These are phyloP conservation scores for Drosophila putrida DNA, from an alignment of 2,888 invertebrate species.

Conservation along the genomic window DNA sequence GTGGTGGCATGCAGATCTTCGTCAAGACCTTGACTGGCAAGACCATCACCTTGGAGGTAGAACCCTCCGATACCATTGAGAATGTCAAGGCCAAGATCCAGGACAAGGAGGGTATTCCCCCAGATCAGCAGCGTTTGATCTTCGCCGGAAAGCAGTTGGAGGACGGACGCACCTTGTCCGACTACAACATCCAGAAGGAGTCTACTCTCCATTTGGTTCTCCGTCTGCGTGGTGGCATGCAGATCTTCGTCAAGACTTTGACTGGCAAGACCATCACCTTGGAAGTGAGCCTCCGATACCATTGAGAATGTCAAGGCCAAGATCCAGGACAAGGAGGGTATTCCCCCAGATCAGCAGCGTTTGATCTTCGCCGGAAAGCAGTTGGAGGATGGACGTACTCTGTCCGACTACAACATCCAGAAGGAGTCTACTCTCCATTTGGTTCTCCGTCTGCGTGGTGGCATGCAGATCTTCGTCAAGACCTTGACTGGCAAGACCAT, in stretches of 20 bases:
- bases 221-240: conserved; percentile 78
- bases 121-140: conserved; percentile 78
- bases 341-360: conserved; percentile 56
- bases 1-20: conserved; percentile 51
- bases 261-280: conserved; percentile 79
- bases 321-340: conserved; percentile 66
- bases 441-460: conserved; percentile 51
- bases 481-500: conserved; percentile 53
- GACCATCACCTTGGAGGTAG: conserved; percentile 53
- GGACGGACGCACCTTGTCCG: conserved; percentile 69
- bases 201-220: conserved; percentile 63
- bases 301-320: conserved; percentile 51
- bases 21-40: conserved; percentile 54
- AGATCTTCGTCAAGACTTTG: conserved; percentile 76
- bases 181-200: conserved; percentile 63
- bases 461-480: conserved; percentile 52
- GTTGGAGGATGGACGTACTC: conserved; percentile 44
- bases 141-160: conserved; percentile 76
- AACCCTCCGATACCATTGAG: conserved; percentile 50
- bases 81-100: conserved; percentile 55
- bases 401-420: conserved; percentile 52
- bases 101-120: conserved; percentile 68
- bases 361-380: conserved; percentile 52
- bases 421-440: conserved; percentile 53
- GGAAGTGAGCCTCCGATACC: conserved; percentile 73